Conservation (phyloP, 2,888 invertebrate genomes). For the Celastrina argiolus region DNA sequence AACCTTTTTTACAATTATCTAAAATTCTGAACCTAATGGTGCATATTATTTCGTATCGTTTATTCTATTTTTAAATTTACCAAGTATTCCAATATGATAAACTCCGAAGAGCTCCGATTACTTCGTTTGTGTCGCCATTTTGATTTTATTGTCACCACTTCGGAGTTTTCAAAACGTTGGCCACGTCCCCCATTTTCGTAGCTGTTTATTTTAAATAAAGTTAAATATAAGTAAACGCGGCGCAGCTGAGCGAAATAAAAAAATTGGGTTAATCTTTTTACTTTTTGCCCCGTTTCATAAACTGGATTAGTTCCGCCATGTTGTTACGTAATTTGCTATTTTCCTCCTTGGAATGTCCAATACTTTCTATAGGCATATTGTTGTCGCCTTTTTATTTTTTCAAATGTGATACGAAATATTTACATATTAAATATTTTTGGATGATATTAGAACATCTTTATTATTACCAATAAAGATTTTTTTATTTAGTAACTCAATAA, state of each 20-base stretch:
- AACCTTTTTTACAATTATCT: too few relatives aligned
- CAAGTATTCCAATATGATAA: not conserved
- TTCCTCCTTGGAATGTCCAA: conserved; percentile 4
- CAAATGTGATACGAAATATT: not conserved
- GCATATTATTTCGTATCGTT: too few relatives aligned
- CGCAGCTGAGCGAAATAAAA: conserved; percentile 62
- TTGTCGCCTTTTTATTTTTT: not conserved
- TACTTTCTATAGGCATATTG: not conserved
- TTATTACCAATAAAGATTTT: too few relatives aligned
- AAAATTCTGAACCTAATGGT: too few relatives aligned
- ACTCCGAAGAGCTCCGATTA: not conserved
- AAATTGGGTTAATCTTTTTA: conserved; percentile 59
- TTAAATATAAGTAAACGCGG: conserved; percentile 69
- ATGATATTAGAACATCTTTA: too few relatives aligned
- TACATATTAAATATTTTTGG: too few relatives aligned
- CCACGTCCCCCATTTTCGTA: conserved; percentile 68
- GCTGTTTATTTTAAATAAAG: conserved; percentile 75
- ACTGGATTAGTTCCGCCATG: conserved; percentile 8
- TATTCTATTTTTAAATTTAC: too few relatives aligned
- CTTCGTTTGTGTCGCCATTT: not conserved
- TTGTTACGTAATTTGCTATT: conserved; percentile 11
- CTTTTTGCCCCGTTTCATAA: conserved; percentile 25
- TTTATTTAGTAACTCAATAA: too few relatives aligned
- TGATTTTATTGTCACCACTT: not conserved
- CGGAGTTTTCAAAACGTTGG: conserved; percentile 53